A percentile compares a stretch with the other conserved stretches of the same genome.
phyloP scores from a whole-genome alignment of 2,888 invertebrate genomes.

The Amorpha juglandis region DNA sequence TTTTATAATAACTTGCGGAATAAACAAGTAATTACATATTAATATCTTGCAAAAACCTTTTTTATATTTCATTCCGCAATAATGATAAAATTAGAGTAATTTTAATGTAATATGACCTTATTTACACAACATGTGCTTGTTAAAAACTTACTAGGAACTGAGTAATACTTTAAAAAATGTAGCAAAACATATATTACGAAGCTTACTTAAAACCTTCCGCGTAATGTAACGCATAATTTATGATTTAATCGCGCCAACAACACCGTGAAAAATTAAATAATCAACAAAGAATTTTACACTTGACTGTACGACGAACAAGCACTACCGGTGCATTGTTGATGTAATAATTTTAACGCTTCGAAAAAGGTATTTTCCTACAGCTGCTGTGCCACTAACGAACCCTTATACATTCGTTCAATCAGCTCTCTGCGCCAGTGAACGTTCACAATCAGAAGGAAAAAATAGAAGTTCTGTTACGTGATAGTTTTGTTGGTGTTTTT shows the following conservation, averaged over 20 bases:
- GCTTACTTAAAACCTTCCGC: constrained; percentile 4
- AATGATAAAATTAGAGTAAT: background rate
- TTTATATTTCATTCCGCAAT: background rate
- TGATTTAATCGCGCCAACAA: constrained; percentile 5
- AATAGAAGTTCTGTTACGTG: background rate
- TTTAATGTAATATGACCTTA: background rate
- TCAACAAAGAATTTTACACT: constrained; percentile 20
- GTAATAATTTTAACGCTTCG: constrained; percentile 42
- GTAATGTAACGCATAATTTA: constrained; percentile 17
- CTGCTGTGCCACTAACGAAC: constrained; percentile 18
- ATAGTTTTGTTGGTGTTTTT: background rate
- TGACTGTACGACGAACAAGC: constrained; percentile 20
- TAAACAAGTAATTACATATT: too few species aligned
- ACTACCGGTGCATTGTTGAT: constrained; percentile 37
- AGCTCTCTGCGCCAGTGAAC: background rate
- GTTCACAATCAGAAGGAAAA: background rate
- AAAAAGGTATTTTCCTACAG: constrained; percentile 20
- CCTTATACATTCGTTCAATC: constrained; percentile 13
- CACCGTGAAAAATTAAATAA: constrained; percentile 24
- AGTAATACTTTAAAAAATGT: background rate
- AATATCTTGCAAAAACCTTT: background rate
- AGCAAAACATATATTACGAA: background rate
- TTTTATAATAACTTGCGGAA: too few species aligned
- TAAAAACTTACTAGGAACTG: constrained; percentile 16
- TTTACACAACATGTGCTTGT: background rate